These are phyloP conservation scores for Lathamus discolor DNA, from an alignment of 2,113 vertebrate genomes.

Conservation along the genomic window DNA sequence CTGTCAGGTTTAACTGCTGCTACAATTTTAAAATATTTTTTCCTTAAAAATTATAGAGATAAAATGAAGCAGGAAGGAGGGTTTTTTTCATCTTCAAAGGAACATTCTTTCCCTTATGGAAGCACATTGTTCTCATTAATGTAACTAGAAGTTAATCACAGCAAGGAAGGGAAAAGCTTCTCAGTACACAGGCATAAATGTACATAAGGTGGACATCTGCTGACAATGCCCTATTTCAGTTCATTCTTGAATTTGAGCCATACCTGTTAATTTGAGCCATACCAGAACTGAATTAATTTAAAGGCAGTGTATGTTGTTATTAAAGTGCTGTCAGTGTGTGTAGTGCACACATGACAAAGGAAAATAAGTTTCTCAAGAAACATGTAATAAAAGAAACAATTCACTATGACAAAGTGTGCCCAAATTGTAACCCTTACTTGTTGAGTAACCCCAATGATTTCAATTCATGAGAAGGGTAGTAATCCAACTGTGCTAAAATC, in stretches of 20 bases:
- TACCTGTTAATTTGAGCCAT: background rate
- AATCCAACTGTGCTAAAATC: background rate
- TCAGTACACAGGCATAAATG: background rate
- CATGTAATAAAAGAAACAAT: fast-evolving
- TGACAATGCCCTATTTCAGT: background rate
- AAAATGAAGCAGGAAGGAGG: background rate
- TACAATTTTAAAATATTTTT: background rate
- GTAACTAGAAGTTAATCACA: background rate
- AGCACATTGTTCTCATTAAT: background rate
- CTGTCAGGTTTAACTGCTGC: background rate
- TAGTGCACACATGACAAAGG: background rate
- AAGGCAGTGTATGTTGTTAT: background rate
- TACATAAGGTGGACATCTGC: background rate
- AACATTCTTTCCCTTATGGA: background rate
- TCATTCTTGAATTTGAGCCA: background rate
- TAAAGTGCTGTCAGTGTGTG: background rate
- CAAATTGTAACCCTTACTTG: background rate
- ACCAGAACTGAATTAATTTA: background rate
- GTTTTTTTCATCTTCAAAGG: background rate
- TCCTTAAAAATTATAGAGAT: background rate
- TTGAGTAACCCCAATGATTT: background rate
- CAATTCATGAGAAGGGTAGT: background rate
- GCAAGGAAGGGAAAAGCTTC: background rate
- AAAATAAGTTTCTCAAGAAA: background rate
- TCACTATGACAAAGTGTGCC: background rate